Base-by-base conservation (phyloP, 2,113 vertebrate species). In the Neoarius graeffei region DNA sequence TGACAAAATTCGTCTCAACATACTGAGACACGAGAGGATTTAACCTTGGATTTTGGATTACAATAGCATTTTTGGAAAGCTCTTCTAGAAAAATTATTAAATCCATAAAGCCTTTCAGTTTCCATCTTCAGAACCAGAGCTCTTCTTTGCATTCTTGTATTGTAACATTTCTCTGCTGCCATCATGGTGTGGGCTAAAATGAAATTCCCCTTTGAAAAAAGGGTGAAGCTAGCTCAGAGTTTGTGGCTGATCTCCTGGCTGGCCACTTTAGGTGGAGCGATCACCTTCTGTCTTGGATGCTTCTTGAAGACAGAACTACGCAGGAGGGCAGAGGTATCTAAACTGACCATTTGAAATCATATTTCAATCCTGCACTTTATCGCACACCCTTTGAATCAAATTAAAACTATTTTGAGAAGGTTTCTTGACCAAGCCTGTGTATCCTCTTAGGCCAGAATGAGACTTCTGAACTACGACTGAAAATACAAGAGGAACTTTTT, bases 181-280 rank as follows among this genome's bases (percentile, higher is more conserved):
- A 91, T 85, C 93, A 97, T 97, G 96, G 96, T 94, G 86, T 92
- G 96, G 71, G 94, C 96, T 93, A 95, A 95, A 93, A 94, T 96
- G 93, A 96, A 96, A 91, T 96, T 97, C 90, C 94, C 95, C 48
- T 95, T 95, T 79, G 84, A 96, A 86, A 96, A 95, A 92, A 95
- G 96, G 89, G 95, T 96, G 86, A 96, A 95, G 89, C 89, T 97
- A 30, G 96, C 96, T 56, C 96, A 97, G 89, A 95, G 96, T 86
- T 93, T 97, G 88, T 97, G 97, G 96, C 90, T 96, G 64, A 93
- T 96, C 13, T 96, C 96, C 79, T 96, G 95, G 97, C 64, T 95
- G 84, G 94, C 96, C 91, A 93, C 92, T 15, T 85, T 97, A 50
- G 92, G 95, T 0, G 93, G 95, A 81, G 94, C 94, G 54, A 66